A percentile compares a stretch with the other conserved stretches of the same genome.
phyloP scores from a whole-genome alignment of 2,113 vertebrate species.

The Butastur rufipennis region DNA sequence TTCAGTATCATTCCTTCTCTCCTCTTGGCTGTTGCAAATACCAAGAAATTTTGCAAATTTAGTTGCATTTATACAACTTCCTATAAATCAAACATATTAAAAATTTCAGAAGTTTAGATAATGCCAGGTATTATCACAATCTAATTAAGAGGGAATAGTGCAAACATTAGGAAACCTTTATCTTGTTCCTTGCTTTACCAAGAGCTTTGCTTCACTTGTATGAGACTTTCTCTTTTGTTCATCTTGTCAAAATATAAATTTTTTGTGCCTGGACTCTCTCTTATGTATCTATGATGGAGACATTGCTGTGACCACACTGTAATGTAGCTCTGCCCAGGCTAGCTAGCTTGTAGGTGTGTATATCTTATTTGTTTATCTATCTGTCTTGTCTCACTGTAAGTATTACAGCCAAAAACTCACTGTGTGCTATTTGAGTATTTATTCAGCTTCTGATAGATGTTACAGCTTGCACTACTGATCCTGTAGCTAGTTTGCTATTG shows the following conservation, averaged over 20 bases:
- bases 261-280: neutral
- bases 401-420: neutral
- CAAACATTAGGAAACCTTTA: neutral
- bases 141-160: neutral
- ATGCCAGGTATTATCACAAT: neutral
- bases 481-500: neutral
- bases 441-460: neutral
- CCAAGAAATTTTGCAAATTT: neutral
- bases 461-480: neutral
- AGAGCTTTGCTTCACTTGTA: neutral
- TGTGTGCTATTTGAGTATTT: neutral
- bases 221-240: neutral
- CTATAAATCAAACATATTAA: neutral
- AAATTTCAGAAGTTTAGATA: neutral
- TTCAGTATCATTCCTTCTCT: neutral
- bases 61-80: neutral
- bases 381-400: neutral
- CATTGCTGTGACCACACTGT: neutral
- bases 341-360: neutral
- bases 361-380: neutral
- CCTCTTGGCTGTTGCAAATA: neutral
- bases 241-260: neutral
- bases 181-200: neutral
- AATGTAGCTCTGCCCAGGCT: neutral
- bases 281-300: neutral